Percentiles rank a stretch among this genome's conserved stretches.
Conservation (phyloP, 1,140 invertebrate genomes). For the Euwallacea similis region DNA sequence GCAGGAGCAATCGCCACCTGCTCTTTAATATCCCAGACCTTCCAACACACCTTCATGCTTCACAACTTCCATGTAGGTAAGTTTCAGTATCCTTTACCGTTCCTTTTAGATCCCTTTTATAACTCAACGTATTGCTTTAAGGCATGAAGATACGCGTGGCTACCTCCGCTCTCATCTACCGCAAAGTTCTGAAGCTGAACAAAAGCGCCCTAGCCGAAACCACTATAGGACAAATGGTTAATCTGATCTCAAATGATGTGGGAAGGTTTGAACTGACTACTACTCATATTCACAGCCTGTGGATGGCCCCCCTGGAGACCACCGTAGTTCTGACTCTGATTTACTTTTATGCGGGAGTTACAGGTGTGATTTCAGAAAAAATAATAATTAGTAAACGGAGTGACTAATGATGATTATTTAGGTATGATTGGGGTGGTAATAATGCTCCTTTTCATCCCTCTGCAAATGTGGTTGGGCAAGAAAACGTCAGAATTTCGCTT, state of each 20-base stretch:
- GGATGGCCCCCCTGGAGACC: constrained; percentile 76
- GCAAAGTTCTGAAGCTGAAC: constrained; percentile 73
- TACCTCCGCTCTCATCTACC: constrained; percentile 78
- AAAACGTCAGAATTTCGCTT: constrained; percentile 60
- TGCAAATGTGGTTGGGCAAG: constrained; percentile 67
- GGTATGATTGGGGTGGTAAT: constrained; percentile 76
- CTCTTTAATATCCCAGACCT: constrained; percentile 63
- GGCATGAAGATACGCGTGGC: constrained; percentile 78
- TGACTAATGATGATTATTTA: background rate
- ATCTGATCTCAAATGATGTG: constrained; percentile 83
- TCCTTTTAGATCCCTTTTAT: background rate
- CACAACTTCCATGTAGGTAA: constrained; percentile 60
- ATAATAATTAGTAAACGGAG: no score
- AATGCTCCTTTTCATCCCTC: constrained; percentile 77
- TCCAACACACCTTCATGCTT: constrained; percentile 80
- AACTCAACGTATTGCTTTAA: constrained; percentile 54
- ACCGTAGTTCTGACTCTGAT: constrained; percentile 73
- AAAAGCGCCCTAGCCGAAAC: constrained; percentile 74
- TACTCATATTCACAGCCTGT: constrained; percentile 67
- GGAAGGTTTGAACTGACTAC: constrained; percentile 69
- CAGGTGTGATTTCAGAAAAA: constrained; percentile 61
- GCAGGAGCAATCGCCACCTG: constrained; percentile 70
- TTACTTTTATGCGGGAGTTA: constrained; percentile 70
- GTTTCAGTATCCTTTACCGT: background rate
- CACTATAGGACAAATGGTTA: constrained; percentile 81